A percentile compares a stretch with the other conserved stretches of the same genome.
phyloP scores from a whole-genome alignment of 2,113 vertebrate species.

The Dromaius novaehollandiae region DNA sequence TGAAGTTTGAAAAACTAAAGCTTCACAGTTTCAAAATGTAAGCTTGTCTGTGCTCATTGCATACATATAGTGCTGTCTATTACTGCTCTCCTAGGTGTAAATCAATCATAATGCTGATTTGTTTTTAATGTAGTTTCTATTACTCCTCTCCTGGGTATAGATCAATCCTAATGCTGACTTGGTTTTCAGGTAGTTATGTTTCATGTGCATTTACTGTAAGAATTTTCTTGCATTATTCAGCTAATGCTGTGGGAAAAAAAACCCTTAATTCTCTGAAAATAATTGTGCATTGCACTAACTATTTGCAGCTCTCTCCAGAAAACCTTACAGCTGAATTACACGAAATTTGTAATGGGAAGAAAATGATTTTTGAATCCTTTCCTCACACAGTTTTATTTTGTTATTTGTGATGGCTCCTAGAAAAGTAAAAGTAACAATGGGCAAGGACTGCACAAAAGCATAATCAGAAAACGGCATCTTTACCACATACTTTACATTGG shows the following conservation, averaged over 20 bases:
- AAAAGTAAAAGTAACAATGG: background rate
- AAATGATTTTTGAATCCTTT: background rate
- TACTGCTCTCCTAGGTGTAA: background rate
- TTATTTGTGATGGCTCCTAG: background rate
- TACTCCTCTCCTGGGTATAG: background rate
- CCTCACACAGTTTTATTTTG: background rate
- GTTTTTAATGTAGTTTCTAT: background rate
- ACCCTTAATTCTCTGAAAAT: background rate
- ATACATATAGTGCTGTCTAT: background rate
- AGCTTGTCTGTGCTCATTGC: accelerated
- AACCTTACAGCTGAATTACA: background rate
- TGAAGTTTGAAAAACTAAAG: background rate
- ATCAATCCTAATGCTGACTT: background rate
- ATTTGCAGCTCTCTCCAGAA: background rate
- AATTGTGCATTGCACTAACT: background rate
- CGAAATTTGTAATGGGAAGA: background rate
- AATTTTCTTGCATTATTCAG: background rate
- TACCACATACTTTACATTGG: accelerated
- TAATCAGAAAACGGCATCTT: background rate
- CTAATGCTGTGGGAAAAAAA: background rate
- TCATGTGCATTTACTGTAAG: background rate
- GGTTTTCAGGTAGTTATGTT: background rate
- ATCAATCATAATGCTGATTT: background rate
- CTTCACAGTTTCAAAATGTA: background rate
- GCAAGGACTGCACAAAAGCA: background rate